Base-by-base conservation (phyloP, 92 coral and sea anemone genomes). In the Blastomussa wellsi region DNA sequence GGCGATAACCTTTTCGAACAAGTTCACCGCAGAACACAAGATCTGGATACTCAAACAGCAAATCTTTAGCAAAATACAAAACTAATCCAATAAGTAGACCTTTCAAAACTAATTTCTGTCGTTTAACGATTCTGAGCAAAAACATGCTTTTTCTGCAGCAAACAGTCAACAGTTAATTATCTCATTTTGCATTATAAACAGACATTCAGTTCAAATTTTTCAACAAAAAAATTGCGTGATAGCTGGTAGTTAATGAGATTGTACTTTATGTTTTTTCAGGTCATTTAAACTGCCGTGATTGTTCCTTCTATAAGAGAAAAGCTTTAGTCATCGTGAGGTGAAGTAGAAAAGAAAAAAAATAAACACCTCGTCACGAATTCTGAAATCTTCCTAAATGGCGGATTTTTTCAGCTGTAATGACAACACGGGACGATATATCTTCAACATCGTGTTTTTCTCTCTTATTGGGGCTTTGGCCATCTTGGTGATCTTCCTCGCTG, bases 401-500 rank as follows among this genome's bases (percentile, higher is more conserved):
- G 87, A 83, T 7, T 38, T 83, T 48, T 83, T 83, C 38, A 74
- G 87, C 41, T 83, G 87, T 49, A 74, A 64, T 37, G 87, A 75
- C 42, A 83, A 70, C 66, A 41, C 80, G 14, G 93, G 82, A 15
- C 87, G 93, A 59, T 90, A 69, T 67, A 39, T 90, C 42, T 90
- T 90, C 82, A 90, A 90, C 86, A 83, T 90, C 14, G 41, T 68
- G 57, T 90, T 90, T 32, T 78, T 90, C 51, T 86, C 86, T 16
- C 80, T 87, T 19, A 86, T 90, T 48, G 93, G 93, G 29, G 49
- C 89, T 16, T 31, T 83, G 66, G 51, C 79, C 53, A 38, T 87
- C 6, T 60, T 82, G 16, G 69, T 90, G 16, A 16, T 82, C 29
- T 57, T 83, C 49, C 90, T 90, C 16, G 90, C 70, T 8, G 67